Conservation (phyloP, 1,140 invertebrate species). For the Argopecten irradians region DNA sequence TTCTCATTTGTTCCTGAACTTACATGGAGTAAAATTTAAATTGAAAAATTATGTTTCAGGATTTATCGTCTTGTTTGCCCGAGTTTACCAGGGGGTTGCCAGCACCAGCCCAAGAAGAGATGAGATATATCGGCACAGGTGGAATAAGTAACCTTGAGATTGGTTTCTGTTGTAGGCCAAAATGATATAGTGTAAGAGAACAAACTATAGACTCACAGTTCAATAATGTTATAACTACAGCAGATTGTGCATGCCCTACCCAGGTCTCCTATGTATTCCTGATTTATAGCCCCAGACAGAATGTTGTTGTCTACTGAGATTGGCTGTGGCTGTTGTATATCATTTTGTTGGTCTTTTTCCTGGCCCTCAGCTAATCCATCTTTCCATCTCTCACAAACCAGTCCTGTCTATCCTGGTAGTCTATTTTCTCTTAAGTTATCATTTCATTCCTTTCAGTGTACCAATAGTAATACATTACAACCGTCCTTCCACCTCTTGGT, state of each 20-base stretch:
- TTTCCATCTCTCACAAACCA: no score
- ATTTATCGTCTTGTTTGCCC: background rate
- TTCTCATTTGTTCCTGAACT: background rate
- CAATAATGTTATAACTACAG: background rate
- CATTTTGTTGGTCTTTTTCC: background rate
- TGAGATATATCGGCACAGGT: background rate
- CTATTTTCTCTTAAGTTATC: no score
- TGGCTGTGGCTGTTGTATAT: background rate
- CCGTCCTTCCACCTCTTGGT: no score
- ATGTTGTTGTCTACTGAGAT: background rate
- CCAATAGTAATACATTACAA: no score
- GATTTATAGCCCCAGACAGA: background rate
- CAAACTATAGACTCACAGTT: background rate
- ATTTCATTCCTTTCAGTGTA: no score
- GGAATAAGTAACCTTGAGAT: background rate
- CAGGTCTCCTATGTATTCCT: background rate
- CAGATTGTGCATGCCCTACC: background rate
- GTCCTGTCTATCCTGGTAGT: no score
- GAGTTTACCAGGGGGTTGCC: background rate
- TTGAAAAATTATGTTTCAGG: background rate
- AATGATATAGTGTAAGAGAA: background rate
- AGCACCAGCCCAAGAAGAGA: background rate
- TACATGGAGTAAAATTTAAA: background rate
- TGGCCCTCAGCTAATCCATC: no score
- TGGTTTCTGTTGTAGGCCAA: background rate